phyloP scores from a whole-genome alignment of 2,113 vertebrate genomes.

The Camelus bactrianus region DNA sequence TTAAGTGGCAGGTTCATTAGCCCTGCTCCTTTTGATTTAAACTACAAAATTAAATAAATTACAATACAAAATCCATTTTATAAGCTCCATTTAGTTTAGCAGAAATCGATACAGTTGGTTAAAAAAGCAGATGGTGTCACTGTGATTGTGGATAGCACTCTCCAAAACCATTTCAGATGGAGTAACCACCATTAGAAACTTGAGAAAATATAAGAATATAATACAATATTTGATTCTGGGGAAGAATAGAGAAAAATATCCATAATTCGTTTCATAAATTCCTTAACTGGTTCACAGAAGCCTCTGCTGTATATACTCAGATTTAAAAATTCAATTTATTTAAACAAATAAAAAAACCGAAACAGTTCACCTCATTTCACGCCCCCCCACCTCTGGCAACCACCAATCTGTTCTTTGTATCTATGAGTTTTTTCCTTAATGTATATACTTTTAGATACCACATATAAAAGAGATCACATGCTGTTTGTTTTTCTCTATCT shows the following conservation, averaged over 20 bases:
- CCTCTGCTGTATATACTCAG: background rate
- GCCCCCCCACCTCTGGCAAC: too few species aligned
- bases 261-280: constrained; percentile 36
- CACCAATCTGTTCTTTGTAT: too few species aligned
- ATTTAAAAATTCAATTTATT: too few species aligned
- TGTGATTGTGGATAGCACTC: constrained; percentile 73
- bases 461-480: too few species aligned
- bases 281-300: background rate
- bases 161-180: constrained; percentile 70
- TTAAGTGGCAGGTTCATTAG: background rate
- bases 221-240: background rate
- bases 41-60: constrained; percentile 61
- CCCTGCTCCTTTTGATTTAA: constrained; percentile 61
- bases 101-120: constrained; percentile 71
- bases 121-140: constrained; percentile 84
- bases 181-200: background rate
- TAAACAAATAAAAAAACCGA: too few species aligned
- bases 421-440: too few species aligned
- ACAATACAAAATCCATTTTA: constrained; percentile 50
- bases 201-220: background rate
- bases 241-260: background rate
- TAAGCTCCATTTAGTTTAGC: constrained; percentile 70
- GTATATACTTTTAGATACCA: too few species aligned
- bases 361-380: too few species aligned
- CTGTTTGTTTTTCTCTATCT: too few species aligned